These are phyloP conservation scores for Neotoma lepida DNA, from an alignment of 2,113 vertebrate genomes.

Conservation along the genomic window DNA sequence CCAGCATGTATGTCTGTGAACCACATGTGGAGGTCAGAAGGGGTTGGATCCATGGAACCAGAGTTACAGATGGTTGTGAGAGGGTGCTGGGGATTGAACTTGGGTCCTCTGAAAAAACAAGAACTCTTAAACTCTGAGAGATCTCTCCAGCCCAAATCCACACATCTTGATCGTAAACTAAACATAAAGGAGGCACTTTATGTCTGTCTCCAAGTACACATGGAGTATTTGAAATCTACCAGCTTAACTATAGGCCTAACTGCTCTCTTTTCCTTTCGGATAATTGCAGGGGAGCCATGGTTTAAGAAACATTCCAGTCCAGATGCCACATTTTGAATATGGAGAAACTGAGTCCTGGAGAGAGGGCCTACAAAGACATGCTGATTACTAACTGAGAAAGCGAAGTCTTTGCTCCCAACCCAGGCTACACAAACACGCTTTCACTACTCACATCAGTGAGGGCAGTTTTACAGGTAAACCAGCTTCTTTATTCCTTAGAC, in stretches of 20 bases:
- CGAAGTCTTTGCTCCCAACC: slow-evolving; percentile 42
- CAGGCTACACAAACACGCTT: slow-evolving; percentile 19
- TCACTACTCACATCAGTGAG: slow-evolving; percentile 23
- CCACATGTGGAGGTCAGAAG: not conserved
- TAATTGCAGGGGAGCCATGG: not conserved
- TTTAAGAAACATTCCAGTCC: not conserved
- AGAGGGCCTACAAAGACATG: slow-evolving; percentile 13
- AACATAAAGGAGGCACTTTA: slow-evolving; percentile 3
- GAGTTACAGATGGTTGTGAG: not conserved
- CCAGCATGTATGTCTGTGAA: not conserved
- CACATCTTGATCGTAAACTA: slow-evolving; percentile 31
- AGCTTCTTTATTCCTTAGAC: slow-evolving; percentile 60
- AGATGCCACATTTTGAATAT: not conserved
- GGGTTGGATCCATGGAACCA: not conserved
- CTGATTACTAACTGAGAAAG: slow-evolving; percentile 19
- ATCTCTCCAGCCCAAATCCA: not conserved
- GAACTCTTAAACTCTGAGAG: not conserved
- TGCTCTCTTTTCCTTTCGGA: slow-evolving; percentile 41
- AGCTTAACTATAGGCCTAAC: slow-evolving; percentile 8
- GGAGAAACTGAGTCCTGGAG: slow-evolving; percentile 11
- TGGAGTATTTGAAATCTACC: slow-evolving; percentile 3
- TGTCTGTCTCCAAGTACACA: not conserved
- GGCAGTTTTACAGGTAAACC: slow-evolving; percentile 31
- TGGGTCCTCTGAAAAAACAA: not conserved
- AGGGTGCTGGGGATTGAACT: not conserved